These are phyloP conservation scores for Piprites chloris DNA, from an alignment of 2,113 vertebrate genomes.

Conservation along the genomic window DNA sequence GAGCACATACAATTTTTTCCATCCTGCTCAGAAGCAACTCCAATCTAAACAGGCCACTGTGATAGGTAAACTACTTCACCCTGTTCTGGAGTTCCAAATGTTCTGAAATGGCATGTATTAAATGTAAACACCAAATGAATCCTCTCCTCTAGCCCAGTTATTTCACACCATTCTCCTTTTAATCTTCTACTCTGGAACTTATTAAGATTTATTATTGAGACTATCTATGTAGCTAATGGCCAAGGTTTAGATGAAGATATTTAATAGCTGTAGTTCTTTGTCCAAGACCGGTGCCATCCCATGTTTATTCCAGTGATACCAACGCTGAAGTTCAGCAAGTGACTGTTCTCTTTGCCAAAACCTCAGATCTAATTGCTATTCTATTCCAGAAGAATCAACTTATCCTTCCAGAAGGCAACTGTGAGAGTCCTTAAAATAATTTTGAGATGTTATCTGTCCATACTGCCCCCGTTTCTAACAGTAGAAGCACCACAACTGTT, in stretches of 20 bases:
- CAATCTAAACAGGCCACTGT: not conserved
- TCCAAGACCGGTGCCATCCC: not conserved
- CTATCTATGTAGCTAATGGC: not conserved
- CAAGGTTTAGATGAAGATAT: not conserved
- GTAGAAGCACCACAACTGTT: not conserved
- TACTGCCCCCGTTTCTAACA: not conserved
- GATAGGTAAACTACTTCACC: not conserved
- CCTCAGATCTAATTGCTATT: not conserved
- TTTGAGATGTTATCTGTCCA: not conserved
- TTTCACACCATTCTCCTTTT: not conserved
- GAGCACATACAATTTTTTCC: not conserved
- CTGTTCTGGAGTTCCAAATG: not conserved
- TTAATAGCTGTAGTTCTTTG: not conserved
- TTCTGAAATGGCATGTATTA: not conserved
- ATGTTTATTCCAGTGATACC: not conserved
- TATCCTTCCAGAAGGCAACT: not conserved
- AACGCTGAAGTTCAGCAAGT: not conserved
- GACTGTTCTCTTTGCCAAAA: not conserved
- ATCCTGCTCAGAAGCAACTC: not conserved
- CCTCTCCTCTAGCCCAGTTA: not conserved
- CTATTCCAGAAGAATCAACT: not conserved
- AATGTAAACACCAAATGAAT: not conserved
- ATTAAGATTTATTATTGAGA: not conserved
- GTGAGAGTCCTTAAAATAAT: not conserved
- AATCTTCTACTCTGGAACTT: not conserved